These are phyloP conservation scores for Sinelater perroti DNA, from an alignment of 2,888 invertebrate genomes.

Conservation along the genomic window DNA sequence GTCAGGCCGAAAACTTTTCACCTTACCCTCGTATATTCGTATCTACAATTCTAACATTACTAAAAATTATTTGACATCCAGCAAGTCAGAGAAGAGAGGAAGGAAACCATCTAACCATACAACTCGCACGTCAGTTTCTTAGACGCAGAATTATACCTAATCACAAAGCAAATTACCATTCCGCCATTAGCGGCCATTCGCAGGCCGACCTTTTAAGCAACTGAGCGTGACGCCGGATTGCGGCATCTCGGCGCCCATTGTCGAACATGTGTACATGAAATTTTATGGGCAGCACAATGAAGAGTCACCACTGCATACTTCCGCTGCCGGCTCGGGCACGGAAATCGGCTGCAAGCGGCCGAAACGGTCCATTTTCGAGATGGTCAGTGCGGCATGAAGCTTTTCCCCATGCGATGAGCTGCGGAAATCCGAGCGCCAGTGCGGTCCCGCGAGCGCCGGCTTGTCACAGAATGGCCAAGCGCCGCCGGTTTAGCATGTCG, in stretches of 20 bases:
- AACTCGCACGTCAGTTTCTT: too few relatives aligned
- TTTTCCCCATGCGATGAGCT: slow-evolving; percentile 20
- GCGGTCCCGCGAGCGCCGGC: too few relatives aligned
- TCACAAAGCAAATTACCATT: too few relatives aligned
- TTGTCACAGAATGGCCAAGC: background rate
- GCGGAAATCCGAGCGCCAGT: slow-evolving; percentile 14
- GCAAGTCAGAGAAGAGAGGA: too few relatives aligned
- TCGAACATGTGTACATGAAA: slow-evolving; percentile 12
- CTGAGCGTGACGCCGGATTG: slow-evolving; percentile 5
- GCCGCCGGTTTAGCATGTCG: background rate
- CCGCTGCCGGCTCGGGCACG: slow-evolving; percentile 40
- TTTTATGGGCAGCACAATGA: slow-evolving; percentile 40
- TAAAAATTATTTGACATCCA: too few relatives aligned
- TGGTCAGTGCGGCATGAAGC: slow-evolving; percentile 32
- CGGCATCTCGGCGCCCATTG: slow-evolving; percentile 3
- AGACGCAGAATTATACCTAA: too few relatives aligned
- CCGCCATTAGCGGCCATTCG: too few relatives aligned
- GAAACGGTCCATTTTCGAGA: too few relatives aligned
- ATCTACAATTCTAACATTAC: too few relatives aligned
- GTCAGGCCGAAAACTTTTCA: too few relatives aligned
- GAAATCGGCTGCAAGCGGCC: slow-evolving; percentile 40
- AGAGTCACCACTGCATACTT: slow-evolving; percentile 42
- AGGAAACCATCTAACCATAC: too few relatives aligned
- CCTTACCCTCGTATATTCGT: too few relatives aligned
- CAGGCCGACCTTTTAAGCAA: slow-evolving; percentile 6